Base-by-base conservation (phyloP, 2,888 invertebrate genomes). In the Drosophila recens region DNA sequence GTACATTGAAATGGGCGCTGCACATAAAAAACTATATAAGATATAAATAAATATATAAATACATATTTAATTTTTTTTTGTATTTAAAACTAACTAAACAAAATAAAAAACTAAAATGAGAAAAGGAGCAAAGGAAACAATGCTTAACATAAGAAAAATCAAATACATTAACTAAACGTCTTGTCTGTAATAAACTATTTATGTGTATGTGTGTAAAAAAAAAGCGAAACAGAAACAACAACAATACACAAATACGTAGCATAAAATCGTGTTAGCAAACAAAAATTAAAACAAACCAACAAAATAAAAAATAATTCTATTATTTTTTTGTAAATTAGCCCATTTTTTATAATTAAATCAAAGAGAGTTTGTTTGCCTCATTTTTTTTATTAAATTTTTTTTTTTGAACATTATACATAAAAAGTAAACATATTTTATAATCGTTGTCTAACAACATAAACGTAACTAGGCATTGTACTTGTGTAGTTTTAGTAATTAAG, bases 401-500 rank as follows among this genome's bases (percentile, higher is more conserved):
- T 71, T 78, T 80, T 81, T 69, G 33, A 33, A 45, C 45, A 33
- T 64, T 57, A 59, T 54, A 68, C 34, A 51, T 46, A 23, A 66
- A 53, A 67, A 45, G 27, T 48, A 63, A 75, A 77, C 70, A 67
- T 85, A 82, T 82, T 81, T 87, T 87, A 78, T 87, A 89, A 89
- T 86, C 88, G 86, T 86, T 86, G 86, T 86, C 89, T 87, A 86
- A 86, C 86, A 86, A 86, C 86, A 85, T 87, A 89, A 87, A 76
- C 89, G 82, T 87, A 87, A 89, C 75, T 88, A 86, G 82, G 62
- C 76, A 87, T 80, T 82, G 83, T 86, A 86, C 78, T 84, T 83
- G 80, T 87, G 85, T 87, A 85, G 85, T 85, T 84, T 51, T 85
- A 89, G 84, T 27, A 36, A 17, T 51, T 85, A 89, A 87, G 84